Evolutionary conservation across 64 coral and sea anemone species (phyloP).

Genomic region (Montipora cactus): DNA sequence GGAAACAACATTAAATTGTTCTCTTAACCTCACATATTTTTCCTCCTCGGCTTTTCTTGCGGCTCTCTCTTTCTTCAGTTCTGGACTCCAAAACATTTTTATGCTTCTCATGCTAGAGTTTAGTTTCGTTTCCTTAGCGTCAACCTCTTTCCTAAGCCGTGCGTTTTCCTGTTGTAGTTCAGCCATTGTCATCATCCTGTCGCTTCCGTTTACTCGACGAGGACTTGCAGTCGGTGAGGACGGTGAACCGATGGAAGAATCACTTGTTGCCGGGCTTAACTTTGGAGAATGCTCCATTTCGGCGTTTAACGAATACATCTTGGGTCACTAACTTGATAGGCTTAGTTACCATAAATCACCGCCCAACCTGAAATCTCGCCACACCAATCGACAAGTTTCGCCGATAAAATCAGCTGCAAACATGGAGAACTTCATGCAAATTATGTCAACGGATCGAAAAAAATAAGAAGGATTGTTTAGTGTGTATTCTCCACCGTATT

Average conservation of each 20-base stretch:
- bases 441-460: neutral
- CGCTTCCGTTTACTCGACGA: neutral
- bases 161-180: constrained; percentile 92
- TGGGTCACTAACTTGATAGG: neutral
- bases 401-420: neutral
- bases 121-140: constrained; percentile 95
- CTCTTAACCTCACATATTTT: constrained; percentile 79
- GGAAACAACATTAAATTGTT: constrained; percentile 90
- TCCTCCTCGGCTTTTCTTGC: constrained; percentile 87
- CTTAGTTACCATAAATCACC: neutral
- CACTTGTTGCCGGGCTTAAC: constrained; percentile 20
- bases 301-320: constrained; percentile 33
- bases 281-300: constrained; percentile 39
- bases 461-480: neutral
- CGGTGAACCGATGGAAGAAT: constrained; percentile 22
- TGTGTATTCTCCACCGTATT: neutral
- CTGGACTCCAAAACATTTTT: constrained; percentile 99
- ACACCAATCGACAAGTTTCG: neutral
- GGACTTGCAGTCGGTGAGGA: neutral
- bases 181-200: constrained; percentile 53
- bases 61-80: constrained; percentile 96
- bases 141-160: constrained; percentile 89
- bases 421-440: neutral
- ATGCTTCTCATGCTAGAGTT: constrained; percentile 99
- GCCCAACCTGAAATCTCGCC: neutral